A percentile compares a stretch with the other conserved stretches of the same genome.
Evolutionary conservation across 2,888 invertebrate genomes (phyloP).

Genomic region (Phasia obesa): DNA sequence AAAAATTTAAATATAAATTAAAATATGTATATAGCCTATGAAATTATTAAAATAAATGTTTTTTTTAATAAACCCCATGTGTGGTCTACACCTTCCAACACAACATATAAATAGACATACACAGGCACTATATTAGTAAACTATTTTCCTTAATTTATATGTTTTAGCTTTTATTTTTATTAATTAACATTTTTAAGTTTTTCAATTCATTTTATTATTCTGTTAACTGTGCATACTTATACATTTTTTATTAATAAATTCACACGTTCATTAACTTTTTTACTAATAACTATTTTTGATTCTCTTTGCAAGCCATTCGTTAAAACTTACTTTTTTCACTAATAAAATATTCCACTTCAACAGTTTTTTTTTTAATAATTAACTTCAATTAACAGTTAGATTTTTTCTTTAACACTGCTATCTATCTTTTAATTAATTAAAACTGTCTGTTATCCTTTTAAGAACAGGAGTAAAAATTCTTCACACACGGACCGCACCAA

Average conservation of each 20-base stretch:
- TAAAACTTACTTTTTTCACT: conserved; percentile 45
- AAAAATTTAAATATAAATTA: conserved; percentile 27
- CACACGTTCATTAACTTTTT: conserved; percentile 46
- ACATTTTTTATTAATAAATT: conserved; percentile 24
- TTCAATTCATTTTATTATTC: conserved; percentile 10
- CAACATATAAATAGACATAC: conserved; percentile 18
- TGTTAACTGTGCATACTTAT: neutral
- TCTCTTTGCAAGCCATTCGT: conserved; percentile 23
- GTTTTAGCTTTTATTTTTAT: neutral
- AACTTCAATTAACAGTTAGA: conserved; percentile 54
- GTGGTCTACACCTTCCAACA: conserved; percentile 40
- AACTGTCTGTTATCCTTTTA: conserved; percentile 32
- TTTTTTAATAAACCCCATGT: conserved; percentile 16
- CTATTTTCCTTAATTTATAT: neutral
- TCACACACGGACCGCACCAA: conserved; percentile 67
- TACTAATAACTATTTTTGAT: conserved; percentile 26
- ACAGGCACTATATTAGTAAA: conserved; percentile 6
- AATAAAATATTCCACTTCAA: conserved; percentile 35
- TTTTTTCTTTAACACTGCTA: conserved; percentile 26
- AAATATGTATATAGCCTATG: conserved; percentile 24
- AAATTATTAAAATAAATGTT: conserved; percentile 25
- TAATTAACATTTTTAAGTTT: conserved; percentile 8
- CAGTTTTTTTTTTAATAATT: conserved; percentile 23
- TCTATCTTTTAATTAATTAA: conserved; percentile 40
- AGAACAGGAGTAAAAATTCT: conserved; percentile 57